Evolutionary conservation across 2,797 vertebrate species (phyloP), one percentile per base, ranked within the genome.

Genomic region (Sebastes vulpes): DNA sequence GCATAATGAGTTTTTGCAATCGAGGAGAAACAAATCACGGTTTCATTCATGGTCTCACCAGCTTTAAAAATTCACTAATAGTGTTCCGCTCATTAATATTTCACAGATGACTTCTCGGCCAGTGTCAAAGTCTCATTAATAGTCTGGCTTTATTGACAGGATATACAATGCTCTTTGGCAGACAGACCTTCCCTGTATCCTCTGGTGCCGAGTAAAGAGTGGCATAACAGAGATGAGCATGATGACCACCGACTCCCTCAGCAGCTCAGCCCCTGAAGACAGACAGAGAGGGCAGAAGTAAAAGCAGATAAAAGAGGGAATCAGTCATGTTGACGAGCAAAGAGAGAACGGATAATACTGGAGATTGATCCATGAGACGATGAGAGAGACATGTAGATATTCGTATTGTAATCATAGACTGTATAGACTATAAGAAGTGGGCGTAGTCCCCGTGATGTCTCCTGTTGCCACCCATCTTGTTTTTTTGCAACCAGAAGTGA

Each of bases 31-130:
- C 48, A 14, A 1, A 18, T 2, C 3, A 20, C 1, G 0, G 54
- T 54, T 32, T 1, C 6, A 75, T 75, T 75, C 71, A 23, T 21
- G 31, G 29, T 32, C 32, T 9, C 20, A 6, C 20, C 46, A 38
- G 53, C 35, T 31, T 48, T 57, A 79, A 75, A 85, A 75, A 65
- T 72, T 60, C 25, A 63, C 56, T 72, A 3, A 74, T 11, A 48
- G 7, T 32, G 31, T 61, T 31, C 18, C 1, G 1, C 32, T 83
- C 53, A 78, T 92, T 81, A 42, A 70, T 69, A 77, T 76, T 86
- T 84, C 63, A 88, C 56, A 53, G 63, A 12, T 57, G 57, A 67
- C 53, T 74, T 77, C 70, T 82, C 18, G 2, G 28, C 14, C 64
- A 56, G 50, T 52, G 32, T 71, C 77, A 63, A 20, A 25, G 11